A percentile compares a stretch with the other conserved stretches of the same genome.
Evolutionary conservation across 2,888 invertebrate genomes (phyloP).

Genomic region (Micoletzkya japonica): DNA sequence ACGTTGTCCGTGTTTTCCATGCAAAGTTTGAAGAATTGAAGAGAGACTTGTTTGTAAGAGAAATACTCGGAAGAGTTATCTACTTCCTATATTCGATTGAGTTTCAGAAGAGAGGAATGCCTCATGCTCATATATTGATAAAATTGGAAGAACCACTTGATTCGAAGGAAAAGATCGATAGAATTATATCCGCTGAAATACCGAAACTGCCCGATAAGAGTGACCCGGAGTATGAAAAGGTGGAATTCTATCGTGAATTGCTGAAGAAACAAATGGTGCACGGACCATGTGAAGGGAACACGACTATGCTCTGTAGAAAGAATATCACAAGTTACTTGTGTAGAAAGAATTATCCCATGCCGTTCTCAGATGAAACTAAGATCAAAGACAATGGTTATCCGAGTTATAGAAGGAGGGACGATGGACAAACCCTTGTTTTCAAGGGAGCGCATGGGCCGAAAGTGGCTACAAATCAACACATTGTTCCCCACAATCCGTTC

Average conservation of each 20-base stretch:
- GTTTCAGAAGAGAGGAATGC: slow-evolving; percentile 62
- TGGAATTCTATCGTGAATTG: slow-evolving; percentile 56
- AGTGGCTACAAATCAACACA: slow-evolving; percentile 31
- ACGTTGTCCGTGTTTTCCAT: slow-evolving; percentile 47
- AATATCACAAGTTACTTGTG: slow-evolving; percentile 8
- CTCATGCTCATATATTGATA: slow-evolving; percentile 54
- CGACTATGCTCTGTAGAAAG: slow-evolving; percentile 32
- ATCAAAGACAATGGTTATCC: slow-evolving; percentile 30
- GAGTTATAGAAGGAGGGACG: slow-evolving; percentile 15
- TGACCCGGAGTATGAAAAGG: slow-evolving; percentile 49
- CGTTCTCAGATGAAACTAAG: slow-evolving; percentile 26
- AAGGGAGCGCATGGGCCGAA: slow-evolving; percentile 3
- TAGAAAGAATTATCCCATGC: slow-evolving; percentile 31
- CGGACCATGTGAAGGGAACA: slow-evolving; percentile 62
- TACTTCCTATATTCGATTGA: slow-evolving; percentile 53
- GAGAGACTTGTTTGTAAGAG: slow-evolving; percentile 33
- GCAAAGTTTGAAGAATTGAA: slow-evolving; percentile 47
- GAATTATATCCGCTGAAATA: slow-evolving; percentile 63
- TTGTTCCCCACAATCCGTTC: slow-evolving; percentile 45
- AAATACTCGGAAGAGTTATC: slow-evolving; percentile 44
- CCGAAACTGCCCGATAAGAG: slow-evolving; percentile 28
- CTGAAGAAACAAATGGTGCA: slow-evolving; percentile 63
- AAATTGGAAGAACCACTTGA: slow-evolving; percentile 30
- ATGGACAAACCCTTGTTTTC: slow-evolving; percentile 14
- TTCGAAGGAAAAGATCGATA: slow-evolving; percentile 52